Conservation (phyloP, 53 echinoderm and acorn worm species). For the Arbacia lixula region DNA sequence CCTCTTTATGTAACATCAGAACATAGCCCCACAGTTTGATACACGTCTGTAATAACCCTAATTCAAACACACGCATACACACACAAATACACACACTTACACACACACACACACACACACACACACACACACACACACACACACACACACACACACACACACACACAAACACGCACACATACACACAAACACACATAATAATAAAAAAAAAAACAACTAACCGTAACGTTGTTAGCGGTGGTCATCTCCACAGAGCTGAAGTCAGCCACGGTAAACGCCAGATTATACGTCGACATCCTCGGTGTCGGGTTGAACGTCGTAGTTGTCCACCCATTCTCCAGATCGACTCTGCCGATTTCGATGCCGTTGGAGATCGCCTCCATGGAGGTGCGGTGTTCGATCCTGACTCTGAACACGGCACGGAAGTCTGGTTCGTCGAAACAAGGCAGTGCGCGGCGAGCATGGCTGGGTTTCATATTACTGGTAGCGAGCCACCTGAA, state of each 20-base stretch:
- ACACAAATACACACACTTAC: too few relatives aligned
- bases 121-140: too few relatives aligned
- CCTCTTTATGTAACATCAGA: too few relatives aligned
- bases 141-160: too few relatives aligned
- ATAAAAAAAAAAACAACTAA: constrained; percentile 6
- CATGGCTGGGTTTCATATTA: constrained; percentile 92
- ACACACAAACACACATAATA: too few relatives aligned
- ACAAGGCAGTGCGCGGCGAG: constrained; percentile 88
- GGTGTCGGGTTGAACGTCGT: constrained; percentile 48
- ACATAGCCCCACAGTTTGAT: too few relatives aligned
- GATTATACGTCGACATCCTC: constrained; percentile 47
- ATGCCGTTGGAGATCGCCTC: constrained; percentile 74
- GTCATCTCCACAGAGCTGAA: constrained; percentile 9
- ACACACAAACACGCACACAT: too few relatives aligned
- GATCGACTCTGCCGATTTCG: constrained; percentile 56
- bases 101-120: too few relatives aligned
- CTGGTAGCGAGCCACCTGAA: constrained; percentile 87
- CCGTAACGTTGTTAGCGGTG: constrained; percentile 38
- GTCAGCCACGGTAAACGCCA: constrained; percentile 44
- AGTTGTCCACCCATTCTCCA: constrained; percentile 52
- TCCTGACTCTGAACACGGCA: constrained; percentile 74
- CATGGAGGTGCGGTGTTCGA: constrained; percentile 73
- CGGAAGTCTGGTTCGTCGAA: constrained; percentile 90
- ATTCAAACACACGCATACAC: too few relatives aligned
- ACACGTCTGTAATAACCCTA: too few relatives aligned